These are phyloP conservation scores for Pheucticus melanocephalus DNA, from an alignment of 2,113 vertebrate genomes.

Conservation along the genomic window DNA sequence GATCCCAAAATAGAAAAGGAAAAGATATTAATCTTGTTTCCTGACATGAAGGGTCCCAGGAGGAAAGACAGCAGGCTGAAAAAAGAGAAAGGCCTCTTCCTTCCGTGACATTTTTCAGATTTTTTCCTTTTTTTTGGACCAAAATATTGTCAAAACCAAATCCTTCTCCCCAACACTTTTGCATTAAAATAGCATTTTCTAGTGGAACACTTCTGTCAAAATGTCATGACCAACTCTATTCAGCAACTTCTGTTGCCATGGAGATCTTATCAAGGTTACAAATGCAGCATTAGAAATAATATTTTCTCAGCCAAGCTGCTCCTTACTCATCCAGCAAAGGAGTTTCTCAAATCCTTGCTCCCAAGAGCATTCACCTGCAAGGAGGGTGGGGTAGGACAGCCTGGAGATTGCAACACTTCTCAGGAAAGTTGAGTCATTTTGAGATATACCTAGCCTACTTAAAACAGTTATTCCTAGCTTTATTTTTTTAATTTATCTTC, in stretches of 20 bases:
- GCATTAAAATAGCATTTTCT: background rate
- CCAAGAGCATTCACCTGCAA: background rate
- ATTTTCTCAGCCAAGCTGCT: background rate
- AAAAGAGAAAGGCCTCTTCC: background rate
- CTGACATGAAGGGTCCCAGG: background rate
- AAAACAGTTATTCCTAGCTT: background rate
- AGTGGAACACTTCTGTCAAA: background rate
- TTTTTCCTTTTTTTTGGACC: background rate
- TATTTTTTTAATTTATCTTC: background rate
- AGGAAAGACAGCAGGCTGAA: background rate
- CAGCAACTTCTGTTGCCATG: background rate
- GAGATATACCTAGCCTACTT: background rate
- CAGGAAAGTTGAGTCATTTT: background rate
- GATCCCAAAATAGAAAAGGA: constrained; percentile 15
- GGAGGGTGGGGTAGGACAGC: background rate
- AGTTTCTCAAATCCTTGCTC: background rate
- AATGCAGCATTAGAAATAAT: constrained; percentile 8
- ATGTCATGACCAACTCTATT: background rate
- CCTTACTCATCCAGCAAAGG: background rate
- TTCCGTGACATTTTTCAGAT: background rate
- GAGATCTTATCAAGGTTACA: constrained; percentile 20
- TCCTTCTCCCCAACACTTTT: background rate
- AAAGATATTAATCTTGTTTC: background rate
- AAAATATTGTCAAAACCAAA: background rate
- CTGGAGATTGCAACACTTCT: background rate